Evolutionary conservation across 2,113 vertebrate genomes (phyloP).

Genomic region (Calypte anna): DNA sequence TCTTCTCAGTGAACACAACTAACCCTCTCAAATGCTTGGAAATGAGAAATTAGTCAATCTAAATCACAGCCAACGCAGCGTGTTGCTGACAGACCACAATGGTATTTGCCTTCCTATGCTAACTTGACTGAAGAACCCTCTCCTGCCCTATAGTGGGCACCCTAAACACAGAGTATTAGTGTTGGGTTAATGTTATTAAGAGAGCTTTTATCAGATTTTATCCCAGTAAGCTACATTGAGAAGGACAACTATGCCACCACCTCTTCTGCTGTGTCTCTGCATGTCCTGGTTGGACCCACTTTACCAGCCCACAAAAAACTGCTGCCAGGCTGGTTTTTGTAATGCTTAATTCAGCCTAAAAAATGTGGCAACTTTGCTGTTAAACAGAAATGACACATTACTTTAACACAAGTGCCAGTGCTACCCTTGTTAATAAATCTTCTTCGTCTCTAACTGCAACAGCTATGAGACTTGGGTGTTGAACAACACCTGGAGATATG

Average conservation of each 20-base stretch:
- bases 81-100: neutral
- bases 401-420: neutral
- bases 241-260: neutral
- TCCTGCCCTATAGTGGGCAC: neutral
- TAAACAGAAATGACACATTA: neutral
- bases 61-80: neutral
- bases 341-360: neutral
- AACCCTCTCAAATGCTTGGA: neutral
- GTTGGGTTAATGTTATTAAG: neutral
- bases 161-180: neutral
- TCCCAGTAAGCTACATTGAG: neutral
- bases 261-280: neutral
- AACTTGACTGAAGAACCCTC: neutral
- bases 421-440: neutral
- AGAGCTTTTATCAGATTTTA: neutral
- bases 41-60: neutral
- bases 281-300: neutral
- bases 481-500: neutral
- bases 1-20: neutral
- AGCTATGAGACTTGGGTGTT: neutral
- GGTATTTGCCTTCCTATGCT: neutral
- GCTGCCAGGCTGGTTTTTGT: neutral
- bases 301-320: neutral
- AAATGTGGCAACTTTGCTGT: neutral
- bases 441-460: neutral